Evolutionary conservation across 2,797 vertebrate genomes (phyloP).

Genomic region (Capromys pilorides): DNA sequence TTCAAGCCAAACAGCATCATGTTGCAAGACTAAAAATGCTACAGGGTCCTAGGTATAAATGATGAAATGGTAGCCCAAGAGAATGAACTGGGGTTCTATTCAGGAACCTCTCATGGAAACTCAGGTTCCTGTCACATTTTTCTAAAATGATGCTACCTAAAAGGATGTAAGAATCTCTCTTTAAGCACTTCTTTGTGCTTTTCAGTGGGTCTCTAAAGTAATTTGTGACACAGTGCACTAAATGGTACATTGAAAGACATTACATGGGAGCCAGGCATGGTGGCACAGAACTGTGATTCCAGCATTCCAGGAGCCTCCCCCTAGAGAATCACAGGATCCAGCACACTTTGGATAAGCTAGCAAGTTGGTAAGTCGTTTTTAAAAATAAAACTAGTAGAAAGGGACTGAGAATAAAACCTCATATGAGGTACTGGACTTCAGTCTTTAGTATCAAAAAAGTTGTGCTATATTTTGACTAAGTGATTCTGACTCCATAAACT

Average conservation of each 20-base stretch:
- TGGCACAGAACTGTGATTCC: neutral
- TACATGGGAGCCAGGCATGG: neutral
- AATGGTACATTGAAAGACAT: neutral
- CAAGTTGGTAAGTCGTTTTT: neutral
- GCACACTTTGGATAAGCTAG: neutral
- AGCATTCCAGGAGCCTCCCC: neutral
- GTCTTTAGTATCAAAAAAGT: neutral
- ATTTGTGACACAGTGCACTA: neutral
- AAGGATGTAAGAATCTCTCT: neutral
- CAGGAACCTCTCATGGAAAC: neutral
- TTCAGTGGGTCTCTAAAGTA: constrained; percentile 22
- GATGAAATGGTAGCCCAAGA: neutral
- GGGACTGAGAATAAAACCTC: neutral
- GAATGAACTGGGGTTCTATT: neutral
- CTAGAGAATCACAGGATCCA: neutral
- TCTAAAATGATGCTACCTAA: neutral
- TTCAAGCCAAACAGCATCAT: neutral
- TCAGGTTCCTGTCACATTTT: neutral
- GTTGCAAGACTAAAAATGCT: neutral
- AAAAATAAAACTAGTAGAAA: neutral
- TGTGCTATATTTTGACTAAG: neutral
- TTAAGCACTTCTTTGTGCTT: neutral
- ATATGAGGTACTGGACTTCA: neutral
- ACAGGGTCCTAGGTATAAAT: accelerated
- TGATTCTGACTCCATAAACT: neutral